Evolutionary conservation across 1,140 invertebrate species (phyloP).

Genomic region (Anastrepha ludens): DNA sequence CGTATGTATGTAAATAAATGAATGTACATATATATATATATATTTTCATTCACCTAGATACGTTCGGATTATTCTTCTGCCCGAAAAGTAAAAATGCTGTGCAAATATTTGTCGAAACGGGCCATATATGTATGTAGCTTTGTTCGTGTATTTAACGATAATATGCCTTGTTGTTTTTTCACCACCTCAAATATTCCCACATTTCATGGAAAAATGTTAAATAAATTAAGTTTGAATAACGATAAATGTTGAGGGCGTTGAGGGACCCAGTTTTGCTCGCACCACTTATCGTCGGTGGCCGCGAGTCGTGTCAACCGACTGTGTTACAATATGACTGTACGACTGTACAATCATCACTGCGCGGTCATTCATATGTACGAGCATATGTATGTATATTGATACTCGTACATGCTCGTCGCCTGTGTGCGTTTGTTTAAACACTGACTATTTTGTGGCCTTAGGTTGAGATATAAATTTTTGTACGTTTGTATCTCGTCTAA

Average conservation of each 20-base stretch:
- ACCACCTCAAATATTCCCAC: slow-evolving; percentile 28
- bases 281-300: slow-evolving; percentile 12
- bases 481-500: background rate
- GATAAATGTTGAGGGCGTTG: slow-evolving; percentile 51
- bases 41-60: background rate
- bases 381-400: background rate
- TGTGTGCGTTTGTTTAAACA: slow-evolving; percentile 25
- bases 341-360: slow-evolving; percentile 51
- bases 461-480: background rate
- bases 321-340: background rate
- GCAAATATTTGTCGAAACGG: slow-evolving; percentile 57
- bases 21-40: background rate
- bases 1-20: background rate
- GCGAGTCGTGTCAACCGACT: slow-evolving; percentile 34
- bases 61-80: slow-evolving; percentile 37
- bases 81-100: slow-evolving; percentile 56
- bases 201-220: slow-evolving; percentile 44
- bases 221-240: slow-evolving; percentile 52
- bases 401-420: background rate
- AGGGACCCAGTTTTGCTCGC: slow-evolving; percentile 15
- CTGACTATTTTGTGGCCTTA: slow-evolving; percentile 18
- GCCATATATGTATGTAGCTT: slow-evolving; percentile 28
- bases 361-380: background rate
- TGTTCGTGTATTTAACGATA: slow-evolving; percentile 27
- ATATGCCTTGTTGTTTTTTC: slow-evolving; percentile 26